Evolutionary conservation across 2,888 invertebrate genomes (phyloP).

Genomic region (Cantharis nigra): DNA sequence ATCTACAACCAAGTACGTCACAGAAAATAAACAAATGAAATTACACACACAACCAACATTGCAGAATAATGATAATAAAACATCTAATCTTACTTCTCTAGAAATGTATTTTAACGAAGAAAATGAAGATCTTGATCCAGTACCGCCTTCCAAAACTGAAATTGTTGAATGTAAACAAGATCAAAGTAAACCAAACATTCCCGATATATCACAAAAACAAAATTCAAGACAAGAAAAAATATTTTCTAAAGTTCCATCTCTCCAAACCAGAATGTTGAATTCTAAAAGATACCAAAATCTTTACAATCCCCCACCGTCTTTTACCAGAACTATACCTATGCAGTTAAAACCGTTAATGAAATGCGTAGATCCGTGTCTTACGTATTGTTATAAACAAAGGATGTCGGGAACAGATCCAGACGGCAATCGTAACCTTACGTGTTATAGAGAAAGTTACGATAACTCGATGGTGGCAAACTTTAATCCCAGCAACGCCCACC

Average conservation of each 20-base stretch:
- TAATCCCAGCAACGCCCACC: neutral
- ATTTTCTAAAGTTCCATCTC: slow-evolving; percentile 27
- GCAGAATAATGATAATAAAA: neutral
- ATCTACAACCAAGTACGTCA: neutral
- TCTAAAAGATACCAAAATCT: slow-evolving; percentile 1
- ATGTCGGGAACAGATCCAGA: neutral
- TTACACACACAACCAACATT: neutral
- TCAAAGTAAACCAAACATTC: neutral
- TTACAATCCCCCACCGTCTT: slow-evolving; percentile 5
- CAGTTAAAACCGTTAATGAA: neutral
- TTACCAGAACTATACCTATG: neutral
- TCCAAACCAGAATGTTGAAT: slow-evolving; percentile 27
- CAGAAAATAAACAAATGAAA: neutral
- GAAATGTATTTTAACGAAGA: neutral
- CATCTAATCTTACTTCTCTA: neutral
- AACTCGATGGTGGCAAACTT: neutral
- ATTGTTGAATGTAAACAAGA: neutral
- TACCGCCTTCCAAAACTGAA: neutral
- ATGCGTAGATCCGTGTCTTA: neutral
- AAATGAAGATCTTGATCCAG: neutral
- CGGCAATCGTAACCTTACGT: neutral
- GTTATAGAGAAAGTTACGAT: slow-evolving; percentile 4
- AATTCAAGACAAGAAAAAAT: slow-evolving; percentile 18
- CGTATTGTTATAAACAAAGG: neutral
- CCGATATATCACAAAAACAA: slow-evolving; percentile 26